Conservation (phyloP, 2,113 vertebrate species). For the Struthio camelus region DNA sequence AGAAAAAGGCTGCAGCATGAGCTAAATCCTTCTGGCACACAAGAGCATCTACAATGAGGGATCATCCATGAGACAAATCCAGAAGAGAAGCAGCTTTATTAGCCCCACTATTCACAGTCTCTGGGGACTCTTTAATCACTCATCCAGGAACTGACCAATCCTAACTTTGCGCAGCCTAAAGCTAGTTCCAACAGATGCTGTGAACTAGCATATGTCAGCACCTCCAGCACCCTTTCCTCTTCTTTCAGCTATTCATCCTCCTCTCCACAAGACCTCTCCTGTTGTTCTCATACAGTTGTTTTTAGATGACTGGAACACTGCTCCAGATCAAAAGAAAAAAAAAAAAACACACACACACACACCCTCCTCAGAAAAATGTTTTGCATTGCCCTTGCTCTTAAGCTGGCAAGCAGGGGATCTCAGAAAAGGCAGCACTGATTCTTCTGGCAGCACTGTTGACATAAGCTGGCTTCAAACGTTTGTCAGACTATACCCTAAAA, state of each 20-base stretch:
- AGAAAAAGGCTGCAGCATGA: background rate
- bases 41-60: background rate
- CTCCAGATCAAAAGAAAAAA: background rate
- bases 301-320: background rate
- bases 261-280: background rate
- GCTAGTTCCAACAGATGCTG: background rate
- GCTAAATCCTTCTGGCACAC: background rate
- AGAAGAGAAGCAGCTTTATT: background rate
- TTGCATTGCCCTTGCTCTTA: background rate
- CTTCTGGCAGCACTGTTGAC: background rate
- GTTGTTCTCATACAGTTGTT: background rate
- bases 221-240: background rate
- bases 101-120: background rate
- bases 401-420: background rate
- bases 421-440: background rate
- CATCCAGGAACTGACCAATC: background rate
- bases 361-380: background rate
- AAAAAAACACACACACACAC: background rate
- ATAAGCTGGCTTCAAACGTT: background rate
- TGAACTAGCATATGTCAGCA: background rate
- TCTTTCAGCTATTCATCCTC: background rate
- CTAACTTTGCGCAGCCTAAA: background rate
- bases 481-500: background rate
- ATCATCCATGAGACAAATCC: background rate
- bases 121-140: background rate